Percentiles rank a stretch among this genome's conserved stretches.
Conservation (phyloP, 64 coral and sea anemone genomes). For the Stichodactyla helianthus region DNA sequence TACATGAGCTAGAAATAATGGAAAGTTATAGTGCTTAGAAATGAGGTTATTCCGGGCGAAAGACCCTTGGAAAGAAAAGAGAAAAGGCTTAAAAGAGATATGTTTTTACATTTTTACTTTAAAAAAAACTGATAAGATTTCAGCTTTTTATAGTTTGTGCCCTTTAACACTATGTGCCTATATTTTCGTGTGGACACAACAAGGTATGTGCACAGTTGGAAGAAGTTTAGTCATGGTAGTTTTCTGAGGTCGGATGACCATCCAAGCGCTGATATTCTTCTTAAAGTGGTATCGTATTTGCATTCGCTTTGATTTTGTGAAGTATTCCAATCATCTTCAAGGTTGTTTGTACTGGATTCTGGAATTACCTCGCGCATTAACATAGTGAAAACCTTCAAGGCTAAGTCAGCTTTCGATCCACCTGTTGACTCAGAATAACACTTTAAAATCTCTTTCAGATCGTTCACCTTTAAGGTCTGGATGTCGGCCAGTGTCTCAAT, state of each 20-base stretch:
- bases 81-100: too few relatives aligned
- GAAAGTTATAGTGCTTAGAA: too few relatives aligned
- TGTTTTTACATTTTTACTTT: too few relatives aligned
- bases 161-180: constrained; percentile 42
- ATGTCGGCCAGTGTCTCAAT: constrained; percentile 26
- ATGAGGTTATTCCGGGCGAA: too few relatives aligned
- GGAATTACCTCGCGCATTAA: constrained; percentile 34
- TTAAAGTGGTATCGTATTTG: constrained; percentile 9
- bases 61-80: too few relatives aligned
- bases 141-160: too few relatives aligned
- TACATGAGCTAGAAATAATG: too few relatives aligned
- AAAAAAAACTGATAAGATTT: too few relatives aligned
- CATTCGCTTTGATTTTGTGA: constrained; percentile 6
- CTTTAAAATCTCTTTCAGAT: constrained; percentile 41
- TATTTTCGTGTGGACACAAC: constrained; percentile 48
- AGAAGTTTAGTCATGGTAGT: constrained; percentile 36
- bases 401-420: too few relatives aligned
- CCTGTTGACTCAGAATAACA: too few relatives aligned
- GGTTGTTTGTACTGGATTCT: neutral
- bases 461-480: constrained; percentile 34
- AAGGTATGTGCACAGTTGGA: constrained; percentile 52
- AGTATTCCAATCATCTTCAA: neutral
- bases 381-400: too few relatives aligned
- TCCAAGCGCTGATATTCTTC: constrained; percentile 30
- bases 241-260: constrained; percentile 46